phyloP scores from a whole-genome alignment of 2,888 invertebrate species.

The Trachelus iudaicus region DNA sequence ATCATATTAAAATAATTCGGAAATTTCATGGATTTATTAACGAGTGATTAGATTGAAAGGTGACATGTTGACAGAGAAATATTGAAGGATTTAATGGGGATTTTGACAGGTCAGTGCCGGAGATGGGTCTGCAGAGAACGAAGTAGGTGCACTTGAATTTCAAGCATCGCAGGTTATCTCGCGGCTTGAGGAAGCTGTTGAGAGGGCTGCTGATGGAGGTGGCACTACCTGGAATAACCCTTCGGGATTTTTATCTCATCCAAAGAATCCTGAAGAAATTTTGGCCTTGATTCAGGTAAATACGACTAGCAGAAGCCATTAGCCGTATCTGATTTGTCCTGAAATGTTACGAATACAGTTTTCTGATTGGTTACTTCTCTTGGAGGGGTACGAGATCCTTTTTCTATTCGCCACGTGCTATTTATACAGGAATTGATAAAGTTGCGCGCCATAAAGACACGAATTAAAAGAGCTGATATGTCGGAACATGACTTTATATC shows the following conservation, averaged over 20 bases:
- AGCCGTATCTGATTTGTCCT: constrained; percentile 3
- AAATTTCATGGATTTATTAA: not conserved
- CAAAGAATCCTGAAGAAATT: constrained; percentile 68
- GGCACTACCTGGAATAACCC: constrained; percentile 68
- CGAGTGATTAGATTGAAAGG: not conserved
- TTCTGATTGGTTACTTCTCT: constrained; percentile 12
- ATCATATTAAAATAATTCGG: not conserved
- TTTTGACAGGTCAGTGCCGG: constrained; percentile 61
- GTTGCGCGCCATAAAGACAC: not conserved
- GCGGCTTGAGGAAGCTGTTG: constrained; percentile 75
- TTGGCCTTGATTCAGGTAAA: constrained; percentile 66
- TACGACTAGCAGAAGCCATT: constrained; percentile 25
- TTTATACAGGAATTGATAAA: not conserved
- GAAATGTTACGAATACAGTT: not conserved
- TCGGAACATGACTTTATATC: not conserved
- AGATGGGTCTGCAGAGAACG: constrained; percentile 37
- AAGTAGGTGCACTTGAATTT: constrained; percentile 70
- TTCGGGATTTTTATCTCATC: constrained; percentile 69
- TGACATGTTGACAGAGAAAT: not conserved
- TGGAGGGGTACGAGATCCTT: not conserved
- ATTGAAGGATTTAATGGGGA: constrained; percentile 17
- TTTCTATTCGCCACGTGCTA: not conserved
- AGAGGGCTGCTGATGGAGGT: constrained; percentile 59
- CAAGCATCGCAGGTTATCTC: constrained; percentile 80
- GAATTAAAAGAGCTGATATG: not conserved